These are phyloP conservation scores for Heteromurus nitidus DNA, from an alignment of 2,888 invertebrate species.

Conservation along the genomic window DNA sequence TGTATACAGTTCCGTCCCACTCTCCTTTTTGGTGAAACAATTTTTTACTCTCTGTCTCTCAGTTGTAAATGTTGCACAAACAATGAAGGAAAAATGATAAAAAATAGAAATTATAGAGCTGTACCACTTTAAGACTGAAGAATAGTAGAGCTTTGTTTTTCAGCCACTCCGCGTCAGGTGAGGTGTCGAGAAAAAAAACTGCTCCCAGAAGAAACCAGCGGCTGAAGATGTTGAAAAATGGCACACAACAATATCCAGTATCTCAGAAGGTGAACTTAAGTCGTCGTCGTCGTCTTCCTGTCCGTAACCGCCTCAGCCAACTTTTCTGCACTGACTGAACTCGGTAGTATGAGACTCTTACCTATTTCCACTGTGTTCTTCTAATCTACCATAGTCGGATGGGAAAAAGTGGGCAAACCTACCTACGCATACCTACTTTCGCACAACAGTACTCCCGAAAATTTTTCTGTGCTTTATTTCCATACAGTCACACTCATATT, in stretches of 20 bases:
- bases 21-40: too few relatives aligned
- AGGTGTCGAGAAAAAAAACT: conserved; percentile 6
- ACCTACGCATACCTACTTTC: not conserved
- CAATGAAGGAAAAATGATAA: conserved; percentile 9
- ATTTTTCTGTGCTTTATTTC: not conserved
- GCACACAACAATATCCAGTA: not conserved
- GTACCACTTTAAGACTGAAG: conserved; percentile 58
- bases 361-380: not conserved
- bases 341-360: too few relatives aligned
- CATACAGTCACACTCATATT: not conserved
- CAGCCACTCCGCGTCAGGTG: conserved; percentile 12
- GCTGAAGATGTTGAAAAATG: too few relatives aligned
- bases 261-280: not conserved
- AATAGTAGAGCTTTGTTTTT: conserved; percentile 20
- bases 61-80: not conserved
- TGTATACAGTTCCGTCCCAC: too few relatives aligned
- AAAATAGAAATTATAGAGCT: conserved; percentile 45
- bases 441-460: not conserved
- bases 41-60: too few relatives aligned
- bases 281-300: conserved; percentile 39
- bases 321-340: conserved; percentile 57
- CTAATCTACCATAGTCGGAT: not conserved
- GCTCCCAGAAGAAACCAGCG: not conserved
- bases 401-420: not conserved
- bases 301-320: conserved; percentile 51